These are phyloP conservation scores for Nothocercus julius DNA, from an alignment of 2,113 vertebrate genomes.

Conservation along the genomic window DNA sequence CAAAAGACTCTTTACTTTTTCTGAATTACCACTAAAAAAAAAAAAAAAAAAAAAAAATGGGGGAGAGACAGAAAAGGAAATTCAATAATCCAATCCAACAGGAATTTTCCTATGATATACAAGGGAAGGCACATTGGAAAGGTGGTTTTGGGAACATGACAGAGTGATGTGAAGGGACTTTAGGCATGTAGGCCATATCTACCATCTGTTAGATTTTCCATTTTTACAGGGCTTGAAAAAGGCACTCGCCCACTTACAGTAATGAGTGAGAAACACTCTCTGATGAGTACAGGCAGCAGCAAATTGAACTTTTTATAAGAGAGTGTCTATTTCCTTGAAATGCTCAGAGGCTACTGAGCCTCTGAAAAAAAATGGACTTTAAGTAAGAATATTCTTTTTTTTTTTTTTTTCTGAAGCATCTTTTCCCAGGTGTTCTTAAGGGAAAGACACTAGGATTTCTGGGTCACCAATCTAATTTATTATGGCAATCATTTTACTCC, in stretches of 20 bases:
- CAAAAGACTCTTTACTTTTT: neutral
- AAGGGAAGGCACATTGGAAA: conserved; percentile 23
- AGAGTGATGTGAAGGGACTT: conserved; percentile 39
- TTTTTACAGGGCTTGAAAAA: conserved; percentile 69
- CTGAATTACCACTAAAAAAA: neutral
- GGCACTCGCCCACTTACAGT: conserved; percentile 67
- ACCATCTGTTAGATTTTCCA: conserved; percentile 63
- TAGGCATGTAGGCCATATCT: conserved; percentile 58
- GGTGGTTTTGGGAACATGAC: conserved; percentile 10
- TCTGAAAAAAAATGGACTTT: conserved; percentile 12
- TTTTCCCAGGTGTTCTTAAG: neutral
- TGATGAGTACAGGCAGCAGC: conserved; percentile 31
- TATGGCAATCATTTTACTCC: neutral
- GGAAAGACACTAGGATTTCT: neutral
- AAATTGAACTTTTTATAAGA: conserved; percentile 49
- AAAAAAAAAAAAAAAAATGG: neutral
- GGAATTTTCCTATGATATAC: conserved; percentile 21
- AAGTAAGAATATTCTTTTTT: neutral
- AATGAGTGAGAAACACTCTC: conserved; percentile 61
- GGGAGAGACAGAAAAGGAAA: neutral
- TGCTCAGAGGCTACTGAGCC: conserved; percentile 21
- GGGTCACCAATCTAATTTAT: neutral
- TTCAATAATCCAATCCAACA: neutral
- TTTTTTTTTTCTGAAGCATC: neutral
- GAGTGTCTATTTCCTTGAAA: conserved; percentile 46